These are phyloP conservation scores for Lucinisca nassula DNA, from an alignment of 2,888 invertebrate genomes.

Conservation along the genomic window DNA sequence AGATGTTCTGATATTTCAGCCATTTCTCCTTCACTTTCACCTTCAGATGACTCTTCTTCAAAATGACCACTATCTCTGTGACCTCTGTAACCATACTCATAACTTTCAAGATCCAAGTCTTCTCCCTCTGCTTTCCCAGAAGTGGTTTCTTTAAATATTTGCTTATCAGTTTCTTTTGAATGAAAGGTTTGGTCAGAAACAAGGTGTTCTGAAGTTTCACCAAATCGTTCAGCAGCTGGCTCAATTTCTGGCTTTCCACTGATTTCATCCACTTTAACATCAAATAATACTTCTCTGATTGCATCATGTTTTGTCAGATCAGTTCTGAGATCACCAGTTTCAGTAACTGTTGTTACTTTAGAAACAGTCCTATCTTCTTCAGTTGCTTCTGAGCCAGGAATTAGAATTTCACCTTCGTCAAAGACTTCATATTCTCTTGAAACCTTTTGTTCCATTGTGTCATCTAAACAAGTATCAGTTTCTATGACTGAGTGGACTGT, in stretches of 20 bases:
- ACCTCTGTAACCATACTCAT: not conserved
- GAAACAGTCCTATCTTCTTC: conserved; percentile 41
- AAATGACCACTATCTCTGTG: conserved; percentile 69
- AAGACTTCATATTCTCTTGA: conserved; percentile 40
- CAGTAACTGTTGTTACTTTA: conserved; percentile 31
- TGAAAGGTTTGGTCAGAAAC: conserved; percentile 30
- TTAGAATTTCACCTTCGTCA: conserved; percentile 33
- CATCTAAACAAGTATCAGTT: conserved; percentile 46
- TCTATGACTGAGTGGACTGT: conserved; percentile 41
- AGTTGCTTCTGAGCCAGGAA: conserved; percentile 39
- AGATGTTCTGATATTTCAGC: conserved; percentile 44
- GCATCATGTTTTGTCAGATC: conserved; percentile 50
- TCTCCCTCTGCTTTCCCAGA: conserved; percentile 40
- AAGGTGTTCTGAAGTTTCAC: conserved; percentile 45
- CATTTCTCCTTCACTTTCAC: conserved; percentile 52
- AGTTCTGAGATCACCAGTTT: conserved; percentile 42
- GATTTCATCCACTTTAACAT: conserved; percentile 35
- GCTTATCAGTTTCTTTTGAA: conserved; percentile 34
- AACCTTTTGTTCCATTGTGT: conserved; percentile 58
- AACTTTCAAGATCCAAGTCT: conserved; percentile 32
- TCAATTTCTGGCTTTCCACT: conserved; percentile 39
- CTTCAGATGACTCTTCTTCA: conserved; percentile 61
- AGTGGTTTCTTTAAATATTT: not conserved
- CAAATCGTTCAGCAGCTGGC: conserved; percentile 55
- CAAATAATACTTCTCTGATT: conserved; percentile 58